phyloP scores from a whole-genome alignment of 2,113 vertebrate genomes.

The Erythrolamprus reginae region DNA sequence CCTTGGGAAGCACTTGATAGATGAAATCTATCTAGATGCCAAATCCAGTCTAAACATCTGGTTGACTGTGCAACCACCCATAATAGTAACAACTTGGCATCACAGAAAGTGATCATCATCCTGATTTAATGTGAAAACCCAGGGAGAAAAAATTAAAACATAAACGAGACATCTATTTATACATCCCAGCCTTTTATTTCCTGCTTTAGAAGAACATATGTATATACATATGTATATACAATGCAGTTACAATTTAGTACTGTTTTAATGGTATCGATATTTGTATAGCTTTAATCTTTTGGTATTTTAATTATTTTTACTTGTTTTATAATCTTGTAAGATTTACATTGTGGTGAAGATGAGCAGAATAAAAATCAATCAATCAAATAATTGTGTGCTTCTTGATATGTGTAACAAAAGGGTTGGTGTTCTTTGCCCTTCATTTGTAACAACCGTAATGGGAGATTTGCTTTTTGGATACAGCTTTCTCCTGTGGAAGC shows the following conservation, averaged over 20 bases:
- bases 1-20: neutral
- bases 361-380: neutral
- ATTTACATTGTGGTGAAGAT: neutral
- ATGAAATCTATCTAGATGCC: neutral
- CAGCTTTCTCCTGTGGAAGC: constrained; percentile 57
- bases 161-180: constrained; percentile 45
- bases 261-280: neutral
- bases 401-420: constrained; percentile 61
- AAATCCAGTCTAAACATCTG: neutral
- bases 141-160: constrained; percentile 36
- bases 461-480: constrained; percentile 66
- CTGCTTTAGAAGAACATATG: constrained; percentile 46
- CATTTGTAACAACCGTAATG: constrained; percentile 54
- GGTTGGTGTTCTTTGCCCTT: constrained; percentile 50
- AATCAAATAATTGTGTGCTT: constrained; percentile 27
- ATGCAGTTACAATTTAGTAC: neutral
- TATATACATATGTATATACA: constrained; percentile 36
- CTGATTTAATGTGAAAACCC: constrained; percentile 23
- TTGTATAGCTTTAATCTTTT: neutral
- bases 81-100: constrained; percentile 7
- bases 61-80: neutral
- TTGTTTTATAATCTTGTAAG: neutral
- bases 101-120: constrained; percentile 16
- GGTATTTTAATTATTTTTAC: neutral
- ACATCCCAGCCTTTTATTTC: constrained; percentile 49